phyloP scores from a whole-genome alignment of 2,113 vertebrate species.

The Drymodes brunneopygia region DNA sequence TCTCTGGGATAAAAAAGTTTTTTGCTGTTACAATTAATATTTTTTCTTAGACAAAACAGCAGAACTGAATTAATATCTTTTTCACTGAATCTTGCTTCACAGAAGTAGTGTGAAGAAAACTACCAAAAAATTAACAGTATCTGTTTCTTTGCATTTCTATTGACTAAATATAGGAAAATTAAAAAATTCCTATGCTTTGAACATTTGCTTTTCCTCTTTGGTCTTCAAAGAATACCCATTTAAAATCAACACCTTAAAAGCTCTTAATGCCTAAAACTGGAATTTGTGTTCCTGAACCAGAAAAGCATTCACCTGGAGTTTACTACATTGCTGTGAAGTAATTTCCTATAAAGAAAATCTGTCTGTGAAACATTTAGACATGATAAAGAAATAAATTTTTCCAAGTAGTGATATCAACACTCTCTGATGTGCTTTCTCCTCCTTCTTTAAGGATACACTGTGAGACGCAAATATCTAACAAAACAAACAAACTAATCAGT shows the following conservation, averaged over 20 bases:
- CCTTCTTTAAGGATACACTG: rapidly evolving
- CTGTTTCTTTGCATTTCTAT: rapidly evolving
- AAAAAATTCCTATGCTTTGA: background rate
- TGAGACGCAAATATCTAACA: background rate
- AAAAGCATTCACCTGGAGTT: background rate
- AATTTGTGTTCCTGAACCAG: background rate
- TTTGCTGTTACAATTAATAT: background rate
- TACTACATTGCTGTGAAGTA: background rate
- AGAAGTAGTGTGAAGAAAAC: background rate
- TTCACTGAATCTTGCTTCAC: background rate
- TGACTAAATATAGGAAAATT: background rate
- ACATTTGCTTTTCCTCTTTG: background rate
- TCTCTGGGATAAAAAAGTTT: rapidly evolving
- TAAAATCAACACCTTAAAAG: background rate
- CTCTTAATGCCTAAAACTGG: background rate
- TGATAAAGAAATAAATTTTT: background rate
- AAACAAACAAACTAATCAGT: background rate
- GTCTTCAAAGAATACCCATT: rapidly evolving
- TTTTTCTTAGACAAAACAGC: background rate
- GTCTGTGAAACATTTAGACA: background rate
- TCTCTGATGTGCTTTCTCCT: background rate
- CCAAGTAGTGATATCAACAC: background rate
- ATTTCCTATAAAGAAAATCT: background rate
- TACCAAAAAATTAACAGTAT: background rate
- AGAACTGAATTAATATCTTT: background rate